Percentiles rank a stretch among this genome's conserved stretches.
Evolutionary conservation across 2,797 vertebrate genomes (phyloP).

Genomic region (Leptodactylus fallax): DNA sequence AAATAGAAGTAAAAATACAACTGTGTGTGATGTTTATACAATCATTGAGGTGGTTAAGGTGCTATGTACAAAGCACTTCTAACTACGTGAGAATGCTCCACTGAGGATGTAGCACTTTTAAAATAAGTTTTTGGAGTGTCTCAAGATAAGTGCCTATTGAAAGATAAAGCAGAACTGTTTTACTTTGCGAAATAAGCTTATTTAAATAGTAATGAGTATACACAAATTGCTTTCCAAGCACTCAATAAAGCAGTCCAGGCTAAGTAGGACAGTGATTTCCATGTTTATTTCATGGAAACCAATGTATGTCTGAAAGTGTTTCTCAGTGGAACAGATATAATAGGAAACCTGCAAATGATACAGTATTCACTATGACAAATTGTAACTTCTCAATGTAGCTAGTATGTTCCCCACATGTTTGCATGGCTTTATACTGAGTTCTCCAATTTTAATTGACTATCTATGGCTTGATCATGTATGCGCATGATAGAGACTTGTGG

Average conservation of each 20-base stretch:
- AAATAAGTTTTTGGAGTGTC: neutral
- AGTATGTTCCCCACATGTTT: neutral
- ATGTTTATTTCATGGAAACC: neutral
- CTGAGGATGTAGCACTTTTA: neutral
- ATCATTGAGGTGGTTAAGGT: neutral
- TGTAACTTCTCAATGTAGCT: neutral
- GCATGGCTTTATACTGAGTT: neutral
- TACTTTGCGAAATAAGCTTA: neutral
- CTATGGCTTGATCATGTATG: too few species aligned
- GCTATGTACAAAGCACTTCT: conserved; percentile 14
- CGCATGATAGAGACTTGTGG: too few species aligned
- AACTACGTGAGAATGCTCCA: neutral
- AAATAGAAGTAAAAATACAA: neutral
- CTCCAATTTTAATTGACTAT: too few species aligned
- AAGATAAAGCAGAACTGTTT: neutral
- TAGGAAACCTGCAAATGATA: neutral
- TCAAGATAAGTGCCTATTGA: neutral
- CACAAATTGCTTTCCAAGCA: conserved; percentile 5
- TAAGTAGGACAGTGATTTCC: neutral
- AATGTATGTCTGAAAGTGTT: neutral
- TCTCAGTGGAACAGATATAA: neutral
- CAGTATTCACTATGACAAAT: too few species aligned
- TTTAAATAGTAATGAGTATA: neutral
- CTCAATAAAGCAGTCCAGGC: neutral
- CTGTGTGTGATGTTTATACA: too few species aligned